phyloP scores from a whole-genome alignment of 1,140 invertebrate genomes.

The Varroa destructor region DNA sequence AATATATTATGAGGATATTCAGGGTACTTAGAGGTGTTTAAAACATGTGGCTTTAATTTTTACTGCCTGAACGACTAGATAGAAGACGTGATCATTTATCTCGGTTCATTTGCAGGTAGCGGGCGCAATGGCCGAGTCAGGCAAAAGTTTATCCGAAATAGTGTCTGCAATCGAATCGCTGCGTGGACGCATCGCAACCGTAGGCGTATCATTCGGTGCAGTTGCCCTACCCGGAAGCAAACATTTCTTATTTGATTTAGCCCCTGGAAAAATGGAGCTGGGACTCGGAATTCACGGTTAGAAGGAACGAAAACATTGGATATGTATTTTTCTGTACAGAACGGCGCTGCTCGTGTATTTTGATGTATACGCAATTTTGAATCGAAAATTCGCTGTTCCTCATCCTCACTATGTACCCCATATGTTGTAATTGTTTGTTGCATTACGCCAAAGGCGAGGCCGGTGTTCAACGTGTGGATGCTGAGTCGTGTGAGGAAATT shows the following conservation, averaged over 20 bases:
- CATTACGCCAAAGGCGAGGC: conserved; percentile 61
- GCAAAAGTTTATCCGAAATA: conserved; percentile 47
- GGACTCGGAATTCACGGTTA: conserved; percentile 51
- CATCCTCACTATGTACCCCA: no score
- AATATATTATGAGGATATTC: conserved; percentile 28
- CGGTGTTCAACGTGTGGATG: conserved; percentile 56
- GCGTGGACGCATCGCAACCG: conserved; percentile 34
- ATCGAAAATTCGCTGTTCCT: no score
- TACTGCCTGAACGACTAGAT: no score
- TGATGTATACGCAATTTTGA: background rate
- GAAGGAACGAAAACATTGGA: background rate
- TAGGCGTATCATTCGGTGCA: conserved; percentile 55
- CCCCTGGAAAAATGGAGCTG: conserved; percentile 57
- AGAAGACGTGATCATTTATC: no score
- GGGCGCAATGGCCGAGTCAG: conserved; percentile 55
- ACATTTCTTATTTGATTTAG: conserved; percentile 52
- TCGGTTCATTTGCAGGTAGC: conserved; percentile 46
- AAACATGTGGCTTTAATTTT: conserved; percentile 28
- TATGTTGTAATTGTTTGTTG: no score
- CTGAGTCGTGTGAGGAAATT: conserved; percentile 36
- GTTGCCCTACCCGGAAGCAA: conserved; percentile 54
- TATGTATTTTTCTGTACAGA: conserved; percentile 17
- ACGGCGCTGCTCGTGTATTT: conserved; percentile 4
- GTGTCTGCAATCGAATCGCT: conserved; percentile 37
- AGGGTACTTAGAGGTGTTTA: background rate